phyloP scores from a whole-genome alignment of 2,797 vertebrate species.

The Pangasius sanitwongsei region DNA sequence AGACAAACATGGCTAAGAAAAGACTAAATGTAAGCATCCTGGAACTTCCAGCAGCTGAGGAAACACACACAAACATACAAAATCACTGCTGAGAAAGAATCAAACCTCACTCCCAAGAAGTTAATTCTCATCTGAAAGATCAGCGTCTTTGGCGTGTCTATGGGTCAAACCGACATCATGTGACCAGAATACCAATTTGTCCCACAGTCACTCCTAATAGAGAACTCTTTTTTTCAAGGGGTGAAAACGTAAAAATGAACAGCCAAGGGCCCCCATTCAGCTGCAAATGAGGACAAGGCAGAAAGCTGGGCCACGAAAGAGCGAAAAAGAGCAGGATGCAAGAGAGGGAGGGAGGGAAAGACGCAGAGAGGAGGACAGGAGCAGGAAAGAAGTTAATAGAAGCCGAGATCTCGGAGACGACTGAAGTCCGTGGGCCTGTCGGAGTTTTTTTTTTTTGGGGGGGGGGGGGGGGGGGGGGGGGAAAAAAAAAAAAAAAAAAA shows the following conservation, averaged over 20 bases:
- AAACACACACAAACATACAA: conserved; percentile 1
- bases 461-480: too few species aligned
- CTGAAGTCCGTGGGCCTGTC: conserved; percentile 39
- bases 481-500: too few species aligned
- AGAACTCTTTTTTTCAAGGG: conserved; percentile 36
- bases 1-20: not conserved
- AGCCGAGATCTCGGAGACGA: conserved; percentile 44
- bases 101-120: conserved; percentile 18
- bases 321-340: conserved; percentile 53
- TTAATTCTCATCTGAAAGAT: conserved; percentile 40
- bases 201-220: conserved; percentile 44
- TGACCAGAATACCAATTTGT: conserved; percentile 56
- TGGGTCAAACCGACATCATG: conserved; percentile 46
- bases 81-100: conserved; percentile 1
- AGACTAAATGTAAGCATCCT: not conserved
- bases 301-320: conserved; percentile 51
- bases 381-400: conserved; percentile 54
- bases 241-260: conserved; percentile 59
- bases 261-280: conserved; percentile 55
- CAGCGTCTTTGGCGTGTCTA: conserved; percentile 20
- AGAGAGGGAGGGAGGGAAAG: conserved; percentile 54
- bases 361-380: conserved; percentile 45
- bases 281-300: conserved; percentile 61
- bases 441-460: too few species aligned
- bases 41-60: not conserved